Percentiles rank a stretch among this genome's conserved stretches.
Evolutionary conservation across 2,797 vertebrate genomes (phyloP).

Genomic region (Amazona ochrocephala): DNA sequence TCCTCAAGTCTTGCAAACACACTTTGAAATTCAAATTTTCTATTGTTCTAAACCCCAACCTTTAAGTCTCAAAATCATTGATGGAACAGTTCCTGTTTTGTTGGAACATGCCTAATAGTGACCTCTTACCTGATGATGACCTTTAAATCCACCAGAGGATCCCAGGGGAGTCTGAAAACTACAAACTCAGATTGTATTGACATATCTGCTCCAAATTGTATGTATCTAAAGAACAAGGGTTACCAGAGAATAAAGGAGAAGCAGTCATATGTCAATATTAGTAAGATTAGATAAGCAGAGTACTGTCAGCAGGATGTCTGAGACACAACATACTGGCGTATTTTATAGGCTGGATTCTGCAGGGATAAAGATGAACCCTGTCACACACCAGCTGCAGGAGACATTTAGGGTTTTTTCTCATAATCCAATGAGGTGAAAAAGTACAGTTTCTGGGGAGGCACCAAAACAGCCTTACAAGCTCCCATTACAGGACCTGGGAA

Average conservation of each 20-base stretch:
- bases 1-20: not conserved
- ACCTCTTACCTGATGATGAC: constrained; percentile 37
- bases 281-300: constrained; percentile 12
- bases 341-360: constrained; percentile 1
- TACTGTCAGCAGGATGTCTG: constrained; percentile 26
- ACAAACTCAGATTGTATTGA: not conserved
- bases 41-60: not conserved
- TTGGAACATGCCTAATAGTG: not conserved
- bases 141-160: constrained; percentile 7
- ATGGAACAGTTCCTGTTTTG: not conserved
- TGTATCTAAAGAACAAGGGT: constrained; percentile 46
- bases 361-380: not conserved
- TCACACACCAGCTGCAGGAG: not conserved
- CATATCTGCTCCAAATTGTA: not conserved
- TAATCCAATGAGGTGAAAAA: not conserved
- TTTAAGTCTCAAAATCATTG: not conserved
- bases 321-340: not conserved
- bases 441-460: not conserved
- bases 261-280: constrained; percentile 50
- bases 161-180: not conserved
- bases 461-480: not conserved
- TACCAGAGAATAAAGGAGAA: constrained; percentile 23
- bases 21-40: not conserved
- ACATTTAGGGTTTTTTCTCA: not conserved
- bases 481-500: not conserved